A percentile compares a stretch with the other conserved stretches of the same genome.
phyloP scores from a whole-genome alignment of 2,797 vertebrate genomes.

The Brachyalestes nurse region DNA sequence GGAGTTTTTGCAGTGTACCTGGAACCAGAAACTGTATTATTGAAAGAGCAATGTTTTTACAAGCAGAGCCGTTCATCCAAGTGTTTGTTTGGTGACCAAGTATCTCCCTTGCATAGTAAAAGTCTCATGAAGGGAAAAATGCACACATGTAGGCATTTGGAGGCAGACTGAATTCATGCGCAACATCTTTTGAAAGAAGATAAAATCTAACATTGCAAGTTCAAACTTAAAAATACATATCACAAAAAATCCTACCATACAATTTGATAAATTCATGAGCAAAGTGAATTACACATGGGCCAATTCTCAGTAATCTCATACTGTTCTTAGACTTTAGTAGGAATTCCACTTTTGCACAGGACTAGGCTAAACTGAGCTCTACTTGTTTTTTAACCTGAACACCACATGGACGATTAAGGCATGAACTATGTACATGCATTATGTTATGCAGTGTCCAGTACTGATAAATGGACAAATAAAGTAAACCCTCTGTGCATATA shows the following conservation, averaged over 20 bases:
- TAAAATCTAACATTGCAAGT: background rate
- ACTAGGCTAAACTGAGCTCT: background rate
- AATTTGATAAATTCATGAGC: background rate
- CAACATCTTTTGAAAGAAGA: conserved; percentile 33
- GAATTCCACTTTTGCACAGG: background rate
- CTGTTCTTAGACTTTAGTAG: background rate
- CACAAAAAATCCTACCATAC: background rate
- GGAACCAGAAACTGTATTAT: no score
- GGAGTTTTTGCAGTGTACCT: no score
- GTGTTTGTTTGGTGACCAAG: conserved; percentile 78
- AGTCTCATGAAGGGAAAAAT: conserved; percentile 67
- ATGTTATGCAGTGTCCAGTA: conserved; percentile 7
- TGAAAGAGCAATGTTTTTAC: no score
- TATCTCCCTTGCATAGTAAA: conserved; percentile 78
- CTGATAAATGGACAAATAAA: conserved; percentile 50
- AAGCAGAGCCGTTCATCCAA: conserved; percentile 61
- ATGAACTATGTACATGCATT: conserved; percentile 14
- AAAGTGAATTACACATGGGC: background rate
- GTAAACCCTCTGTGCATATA: conserved; percentile 55
- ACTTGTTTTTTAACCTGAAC: background rate
- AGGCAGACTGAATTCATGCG: background rate
- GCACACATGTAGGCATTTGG: conserved; percentile 55
- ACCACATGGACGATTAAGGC: conserved; percentile 52
- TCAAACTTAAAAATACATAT: background rate
- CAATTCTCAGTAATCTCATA: background rate